These are phyloP conservation scores for Papilio dardanus DNA, from an alignment of 1,140 invertebrate species.

Conservation along the genomic window DNA sequence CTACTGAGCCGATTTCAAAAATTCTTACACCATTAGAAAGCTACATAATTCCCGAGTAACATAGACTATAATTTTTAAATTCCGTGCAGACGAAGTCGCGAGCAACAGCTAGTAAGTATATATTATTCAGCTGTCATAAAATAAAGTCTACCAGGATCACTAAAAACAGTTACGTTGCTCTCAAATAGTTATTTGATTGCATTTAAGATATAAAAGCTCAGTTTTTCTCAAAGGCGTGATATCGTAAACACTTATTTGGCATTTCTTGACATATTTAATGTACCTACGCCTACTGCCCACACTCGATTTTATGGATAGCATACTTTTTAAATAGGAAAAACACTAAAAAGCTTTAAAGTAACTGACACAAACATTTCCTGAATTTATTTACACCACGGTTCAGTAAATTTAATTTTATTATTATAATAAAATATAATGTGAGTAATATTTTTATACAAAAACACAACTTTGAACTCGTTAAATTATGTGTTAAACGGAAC, in stretches of 20 bases:
- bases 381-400: not conserved
- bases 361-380: not conserved
- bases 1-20: no score
- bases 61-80: no score
- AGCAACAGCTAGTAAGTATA: no score
- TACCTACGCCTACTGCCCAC: constrained; percentile 38
- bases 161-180: not conserved
- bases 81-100: no score
- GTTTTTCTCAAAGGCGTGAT: constrained; percentile 36
- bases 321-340: constrained; percentile 38
- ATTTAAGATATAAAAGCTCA: constrained; percentile 37
- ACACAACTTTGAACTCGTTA: not conserved
- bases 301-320: constrained; percentile 22
- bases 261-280: constrained; percentile 28
- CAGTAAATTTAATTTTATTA: not conserved
- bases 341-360: constrained; percentile 17
- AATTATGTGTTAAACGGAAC: constrained; percentile 15
- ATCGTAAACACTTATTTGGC: constrained; percentile 43
- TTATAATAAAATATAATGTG: constrained; percentile 8
- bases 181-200: constrained; percentile 18
- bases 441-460: not conserved
- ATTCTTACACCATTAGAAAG: no score
- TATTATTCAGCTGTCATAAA: not conserved
- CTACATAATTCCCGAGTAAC: no score
- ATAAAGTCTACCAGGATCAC: not conserved